Percentiles rank a stretch among this genome's conserved stretches.
These are phyloP conservation scores for Thunnus thynnus DNA, from an alignment of 2,113 vertebrate species.

Conservation along the genomic window DNA sequence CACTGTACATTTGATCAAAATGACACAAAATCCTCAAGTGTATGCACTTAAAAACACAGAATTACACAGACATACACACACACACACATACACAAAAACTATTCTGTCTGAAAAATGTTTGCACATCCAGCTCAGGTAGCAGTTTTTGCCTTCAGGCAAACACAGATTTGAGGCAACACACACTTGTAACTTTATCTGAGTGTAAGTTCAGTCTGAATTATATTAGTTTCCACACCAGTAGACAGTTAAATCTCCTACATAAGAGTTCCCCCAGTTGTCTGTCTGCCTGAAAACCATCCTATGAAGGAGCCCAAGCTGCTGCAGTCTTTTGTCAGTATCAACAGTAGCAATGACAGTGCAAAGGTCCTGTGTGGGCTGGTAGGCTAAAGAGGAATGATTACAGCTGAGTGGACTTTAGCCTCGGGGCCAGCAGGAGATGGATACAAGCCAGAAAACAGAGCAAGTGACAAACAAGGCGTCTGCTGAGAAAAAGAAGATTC, in stretches of 20 bases:
- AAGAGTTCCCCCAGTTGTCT: constrained; percentile 14
- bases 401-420: constrained; percentile 65
- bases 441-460: constrained; percentile 47
- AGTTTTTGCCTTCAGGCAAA: constrained; percentile 46
- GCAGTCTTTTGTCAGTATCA: constrained; percentile 1
- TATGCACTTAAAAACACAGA: constrained; percentile 1
- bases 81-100: background rate
- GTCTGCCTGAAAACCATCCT: constrained; percentile 3
- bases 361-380: constrained; percentile 67
- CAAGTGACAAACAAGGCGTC: constrained; percentile 57
- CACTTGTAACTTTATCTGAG: constrained; percentile 54
- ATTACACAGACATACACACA: constrained; percentile 13
- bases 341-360: constrained; percentile 59
- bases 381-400: constrained; percentile 70
- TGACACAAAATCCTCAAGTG: constrained; percentile 14
- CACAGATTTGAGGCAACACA: constrained; percentile 46
- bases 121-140: background rate
- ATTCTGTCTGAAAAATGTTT: constrained; percentile 3
- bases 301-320: constrained; percentile 3
- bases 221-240: constrained; percentile 29
- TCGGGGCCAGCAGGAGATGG: constrained; percentile 48
- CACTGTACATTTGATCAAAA: background rate
- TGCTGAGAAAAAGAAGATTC: constrained; percentile 1
- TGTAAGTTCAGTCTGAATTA: constrained; percentile 33
- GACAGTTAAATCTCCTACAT: constrained; percentile 20